A percentile compares a stretch with the other conserved stretches of the same genome.
phyloP scores from a whole-genome alignment of 2,113 vertebrate species.

The Anguilla japonica region DNA sequence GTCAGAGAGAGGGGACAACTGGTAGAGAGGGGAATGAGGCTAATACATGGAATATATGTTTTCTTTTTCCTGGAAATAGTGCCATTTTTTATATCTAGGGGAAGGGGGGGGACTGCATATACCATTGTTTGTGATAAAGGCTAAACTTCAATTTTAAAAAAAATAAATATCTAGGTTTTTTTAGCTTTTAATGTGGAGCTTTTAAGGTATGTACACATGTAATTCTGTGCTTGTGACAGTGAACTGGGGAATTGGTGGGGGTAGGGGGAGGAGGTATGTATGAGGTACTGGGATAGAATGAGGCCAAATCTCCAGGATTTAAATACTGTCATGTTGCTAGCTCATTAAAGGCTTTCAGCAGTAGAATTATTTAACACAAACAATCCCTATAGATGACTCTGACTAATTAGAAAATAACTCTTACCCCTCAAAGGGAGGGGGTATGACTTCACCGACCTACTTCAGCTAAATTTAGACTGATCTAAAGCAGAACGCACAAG shows the following conservation, averaged over 20 bases:
- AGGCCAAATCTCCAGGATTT: constrained; percentile 37
- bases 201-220: not conserved
- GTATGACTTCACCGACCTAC: constrained; percentile 45
- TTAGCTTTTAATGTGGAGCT: too few species aligned
- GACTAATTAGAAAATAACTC: constrained; percentile 36
- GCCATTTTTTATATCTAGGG: too few species aligned
- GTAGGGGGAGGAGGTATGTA: not conserved
- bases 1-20: too few species aligned
- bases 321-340: constrained; percentile 33
- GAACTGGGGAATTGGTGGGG: not conserved
- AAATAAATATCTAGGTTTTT: too few species aligned
- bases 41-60: too few species aligned
- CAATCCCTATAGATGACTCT: constrained; percentile 32
- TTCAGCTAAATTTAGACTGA: constrained; percentile 49
- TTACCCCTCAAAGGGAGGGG: not conserved
- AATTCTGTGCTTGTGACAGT: not conserved
- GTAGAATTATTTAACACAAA: constrained; percentile 39
- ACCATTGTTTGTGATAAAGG: too few species aligned
- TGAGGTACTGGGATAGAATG: constrained; percentile 31
- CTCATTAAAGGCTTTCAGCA: constrained; percentile 26
- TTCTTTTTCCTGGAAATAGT: too few species aligned
- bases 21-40: too few species aligned
- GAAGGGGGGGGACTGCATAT: too few species aligned
- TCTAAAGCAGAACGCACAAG: constrained; percentile 35
- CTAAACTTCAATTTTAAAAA: too few species aligned